These are phyloP conservation scores for Troides aeacus DNA, from an alignment of 2,888 invertebrate genomes.

Conservation along the genomic window DNA sequence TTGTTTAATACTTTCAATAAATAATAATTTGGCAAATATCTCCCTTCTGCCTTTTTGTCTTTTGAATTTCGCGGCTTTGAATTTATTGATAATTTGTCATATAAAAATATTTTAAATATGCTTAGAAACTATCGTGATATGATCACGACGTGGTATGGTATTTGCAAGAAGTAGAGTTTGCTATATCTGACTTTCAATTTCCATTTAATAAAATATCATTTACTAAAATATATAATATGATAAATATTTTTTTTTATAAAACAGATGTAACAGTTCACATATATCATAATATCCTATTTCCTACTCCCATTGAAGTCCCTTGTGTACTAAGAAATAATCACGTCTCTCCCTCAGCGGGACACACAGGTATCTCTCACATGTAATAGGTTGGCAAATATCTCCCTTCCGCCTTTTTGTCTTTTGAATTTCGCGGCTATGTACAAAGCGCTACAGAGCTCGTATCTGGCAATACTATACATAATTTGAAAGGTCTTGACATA, in stretches of 20 bases:
- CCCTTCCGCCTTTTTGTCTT: too few species aligned
- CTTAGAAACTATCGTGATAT: not conserved
- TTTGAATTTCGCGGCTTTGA: too few species aligned
- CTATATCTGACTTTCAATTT: not conserved
- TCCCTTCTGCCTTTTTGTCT: too few species aligned
- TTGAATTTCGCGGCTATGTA: too few species aligned
- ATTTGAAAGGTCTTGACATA: too few species aligned
- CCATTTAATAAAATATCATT: slow-evolving; percentile 30
- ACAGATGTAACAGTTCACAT: not conserved
- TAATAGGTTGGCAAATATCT: too few species aligned
- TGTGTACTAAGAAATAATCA: not conserved
- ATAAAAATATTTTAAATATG: not conserved
- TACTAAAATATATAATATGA: slow-evolving; percentile 27
- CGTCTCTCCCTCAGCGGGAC: not conserved
- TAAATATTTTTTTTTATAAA: not conserved
- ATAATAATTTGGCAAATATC: too few species aligned
- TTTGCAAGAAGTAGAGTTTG: not conserved
- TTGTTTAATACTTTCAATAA: too few species aligned
- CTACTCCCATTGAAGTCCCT: not conserved
- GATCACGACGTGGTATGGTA: not conserved
- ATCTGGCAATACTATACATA: too few species aligned
- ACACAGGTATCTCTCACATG: not conserved
- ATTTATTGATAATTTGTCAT: not conserved
- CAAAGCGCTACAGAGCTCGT: too few species aligned
- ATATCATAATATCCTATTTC: not conserved